These are phyloP conservation scores for Lucilia cuprina DNA, from an alignment of 1,140 invertebrate genomes.

Conservation along the genomic window DNA sequence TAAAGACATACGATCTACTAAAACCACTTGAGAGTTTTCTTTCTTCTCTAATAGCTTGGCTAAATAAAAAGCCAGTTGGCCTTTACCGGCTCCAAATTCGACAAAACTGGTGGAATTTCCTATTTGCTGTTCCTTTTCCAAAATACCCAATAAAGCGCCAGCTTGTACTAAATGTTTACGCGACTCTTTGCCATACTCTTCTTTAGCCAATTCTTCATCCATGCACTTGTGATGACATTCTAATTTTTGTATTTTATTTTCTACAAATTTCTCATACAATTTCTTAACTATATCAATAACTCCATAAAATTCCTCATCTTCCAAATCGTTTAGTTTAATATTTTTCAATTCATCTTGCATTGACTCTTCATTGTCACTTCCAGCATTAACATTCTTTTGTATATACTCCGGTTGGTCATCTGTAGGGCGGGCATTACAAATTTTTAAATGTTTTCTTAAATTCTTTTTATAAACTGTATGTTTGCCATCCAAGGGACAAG, in stretches of 20 bases:
- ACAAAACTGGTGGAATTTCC: constrained; percentile 73
- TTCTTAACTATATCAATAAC: constrained; percentile 65
- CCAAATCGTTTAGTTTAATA: constrained; percentile 63
- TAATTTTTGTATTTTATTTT: constrained; percentile 61
- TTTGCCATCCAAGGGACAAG: constrained; percentile 74
- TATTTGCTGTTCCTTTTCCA: constrained; percentile 68
- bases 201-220: constrained; percentile 68
- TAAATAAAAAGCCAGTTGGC: constrained; percentile 77
- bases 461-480: constrained; percentile 79
- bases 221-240: constrained; percentile 65
- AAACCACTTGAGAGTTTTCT: constrained; percentile 67
- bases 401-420: constrained; percentile 67
- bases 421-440: constrained; percentile 75
- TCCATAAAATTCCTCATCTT: constrained; percentile 58
- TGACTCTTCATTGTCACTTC: constrained; percentile 45
- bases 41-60: constrained; percentile 67
- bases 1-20: constrained; percentile 79
- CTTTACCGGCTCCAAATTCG: constrained; percentile 90
- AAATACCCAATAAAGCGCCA: constrained; percentile 71
- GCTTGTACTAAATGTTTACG: constrained; percentile 77
- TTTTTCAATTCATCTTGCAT: constrained; percentile 44
- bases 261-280: constrained; percentile 60
- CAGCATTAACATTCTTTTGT: constrained; percentile 69
- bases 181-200: constrained; percentile 69
- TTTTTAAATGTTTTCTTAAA: constrained; percentile 75